phyloP scores from a whole-genome alignment of 1,140 invertebrate genomes.

The Drosophila serrata region DNA sequence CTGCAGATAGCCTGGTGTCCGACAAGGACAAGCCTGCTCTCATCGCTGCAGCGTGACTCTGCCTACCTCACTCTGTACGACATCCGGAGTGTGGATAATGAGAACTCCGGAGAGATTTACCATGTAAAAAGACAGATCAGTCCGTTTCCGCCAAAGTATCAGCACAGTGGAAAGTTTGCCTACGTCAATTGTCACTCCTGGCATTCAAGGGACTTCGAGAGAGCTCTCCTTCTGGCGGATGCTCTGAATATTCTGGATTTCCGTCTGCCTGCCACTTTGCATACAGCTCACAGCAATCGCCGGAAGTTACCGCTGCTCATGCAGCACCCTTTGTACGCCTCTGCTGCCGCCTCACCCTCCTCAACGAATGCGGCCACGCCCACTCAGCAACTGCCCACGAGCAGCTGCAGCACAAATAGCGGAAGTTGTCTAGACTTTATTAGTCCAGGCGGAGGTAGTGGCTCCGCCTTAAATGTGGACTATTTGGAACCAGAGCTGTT shows the following conservation, averaged over 20 bases:
- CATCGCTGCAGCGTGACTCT: conserved; percentile 78
- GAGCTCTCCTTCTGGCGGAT: conserved; percentile 73
- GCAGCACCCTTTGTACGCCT: conserved; percentile 59
- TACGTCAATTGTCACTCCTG: conserved; percentile 69
- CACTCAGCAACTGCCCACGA: conserved; percentile 56
- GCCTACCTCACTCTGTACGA: conserved; percentile 79
- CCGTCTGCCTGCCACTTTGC: conserved; percentile 67
- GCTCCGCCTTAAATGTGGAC: conserved; percentile 68
- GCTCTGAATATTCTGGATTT: conserved; percentile 73
- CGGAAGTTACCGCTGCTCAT: conserved; percentile 73
- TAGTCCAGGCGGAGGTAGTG: not conserved
- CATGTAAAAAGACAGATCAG: conserved; percentile 78
- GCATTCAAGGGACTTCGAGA: conserved; percentile 79
- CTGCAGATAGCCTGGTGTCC: conserved; percentile 95
- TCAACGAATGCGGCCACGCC: conserved; percentile 32
- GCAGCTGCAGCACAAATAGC: conserved; percentile 68
- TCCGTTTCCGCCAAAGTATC: conserved; percentile 77
- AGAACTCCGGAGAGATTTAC: conserved; percentile 72
- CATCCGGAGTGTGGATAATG: conserved; percentile 74
- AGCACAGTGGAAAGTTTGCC: conserved; percentile 58
- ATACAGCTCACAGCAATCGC: conserved; percentile 77
- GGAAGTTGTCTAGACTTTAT: conserved; percentile 50
- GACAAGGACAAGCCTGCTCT: conserved; percentile 87
- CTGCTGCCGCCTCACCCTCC: conserved; percentile 27
- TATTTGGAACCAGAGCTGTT: conserved; percentile 66